Percentiles rank a stretch among this genome's conserved stretches.
phyloP scores from a whole-genome alignment of 2,113 vertebrate species.

The Vireo altiloquus region DNA sequence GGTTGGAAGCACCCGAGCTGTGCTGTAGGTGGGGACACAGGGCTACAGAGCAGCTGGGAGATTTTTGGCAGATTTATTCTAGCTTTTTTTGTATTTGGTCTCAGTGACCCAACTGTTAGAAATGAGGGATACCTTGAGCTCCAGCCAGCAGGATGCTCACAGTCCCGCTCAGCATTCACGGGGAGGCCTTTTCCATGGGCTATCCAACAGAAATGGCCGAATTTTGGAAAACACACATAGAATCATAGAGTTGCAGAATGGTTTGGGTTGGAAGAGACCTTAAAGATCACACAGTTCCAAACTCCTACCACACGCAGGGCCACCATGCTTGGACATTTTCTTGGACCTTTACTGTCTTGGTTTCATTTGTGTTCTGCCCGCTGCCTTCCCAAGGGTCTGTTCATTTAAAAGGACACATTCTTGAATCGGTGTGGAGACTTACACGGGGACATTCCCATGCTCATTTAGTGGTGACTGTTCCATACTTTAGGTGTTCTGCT shows the following conservation, averaged over 20 bases:
- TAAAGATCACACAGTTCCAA: not conserved
- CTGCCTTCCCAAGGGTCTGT: not conserved
- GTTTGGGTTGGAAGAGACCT: not conserved
- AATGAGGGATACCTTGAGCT: rapidly evolving
- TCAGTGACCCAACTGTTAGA: not conserved
- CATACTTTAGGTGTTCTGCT: not conserved
- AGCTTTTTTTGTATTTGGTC: not conserved
- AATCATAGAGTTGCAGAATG: not conserved
- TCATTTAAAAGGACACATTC: not conserved
- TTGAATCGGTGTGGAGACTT: not conserved
- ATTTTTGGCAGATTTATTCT: not conserved
- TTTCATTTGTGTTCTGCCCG: not conserved
- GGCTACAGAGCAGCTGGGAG: not conserved
- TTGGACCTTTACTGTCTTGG: not conserved
- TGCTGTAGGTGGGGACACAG: rapidly evolving
- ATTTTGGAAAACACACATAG: not conserved
- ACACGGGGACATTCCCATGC: not conserved
- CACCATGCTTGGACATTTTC: not conserved
- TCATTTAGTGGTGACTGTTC: rapidly evolving
- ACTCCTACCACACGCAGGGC: not conserved
- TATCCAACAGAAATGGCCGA: not conserved
- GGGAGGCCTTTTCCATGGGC: not conserved
- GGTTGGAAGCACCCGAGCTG: rapidly evolving
- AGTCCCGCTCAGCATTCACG: not conserved
- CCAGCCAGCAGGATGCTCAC: not conserved